phyloP scores from a whole-genome alignment of 53 echinoderm and acorn worm species.

The Hippasteria phrygiana region DNA sequence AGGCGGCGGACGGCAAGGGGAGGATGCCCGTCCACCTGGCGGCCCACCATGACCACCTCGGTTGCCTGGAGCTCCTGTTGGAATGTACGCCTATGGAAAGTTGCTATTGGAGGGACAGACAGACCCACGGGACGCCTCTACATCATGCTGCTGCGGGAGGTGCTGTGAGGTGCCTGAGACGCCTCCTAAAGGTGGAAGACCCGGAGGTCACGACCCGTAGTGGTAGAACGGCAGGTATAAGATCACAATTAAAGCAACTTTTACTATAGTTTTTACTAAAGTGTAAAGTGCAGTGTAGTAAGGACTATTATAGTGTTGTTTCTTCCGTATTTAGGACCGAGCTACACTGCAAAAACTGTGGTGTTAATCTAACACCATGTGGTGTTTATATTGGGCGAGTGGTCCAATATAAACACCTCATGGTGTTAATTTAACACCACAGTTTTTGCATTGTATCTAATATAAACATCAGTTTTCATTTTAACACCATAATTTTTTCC shows the following conservation, averaged over 20 bases:
- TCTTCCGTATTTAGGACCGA: not conserved
- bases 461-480: too few relatives aligned
- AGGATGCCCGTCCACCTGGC: constrained; percentile 57
- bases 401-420: too few relatives aligned
- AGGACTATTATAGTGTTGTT: not conserved
- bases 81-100: constrained; percentile 32
- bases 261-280: not conserved
- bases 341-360: too few relatives aligned
- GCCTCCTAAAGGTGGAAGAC: constrained; percentile 56
- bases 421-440: too few relatives aligned
- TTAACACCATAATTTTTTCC: too few relatives aligned
- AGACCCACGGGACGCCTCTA: constrained; percentile 43
- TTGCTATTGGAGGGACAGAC: constrained; percentile 43
- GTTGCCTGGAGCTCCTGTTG: constrained; percentile 58
- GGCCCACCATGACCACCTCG: constrained; percentile 48
- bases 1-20: constrained; percentile 29
- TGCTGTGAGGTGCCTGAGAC: constrained; percentile 50
- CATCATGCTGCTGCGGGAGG: constrained; percentile 65
- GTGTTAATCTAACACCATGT: too few relatives aligned
- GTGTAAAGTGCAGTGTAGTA: not conserved
- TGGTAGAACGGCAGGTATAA: constrained; percentile 59
- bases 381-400: too few relatives aligned
- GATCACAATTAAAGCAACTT: not conserved
- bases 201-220: constrained; percentile 20
- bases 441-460: too few relatives aligned